A percentile compares a stretch with the other conserved stretches of the same genome.
phyloP scores from a whole-genome alignment of 2,888 invertebrate species.

The Ophioninae sp. region DNA sequence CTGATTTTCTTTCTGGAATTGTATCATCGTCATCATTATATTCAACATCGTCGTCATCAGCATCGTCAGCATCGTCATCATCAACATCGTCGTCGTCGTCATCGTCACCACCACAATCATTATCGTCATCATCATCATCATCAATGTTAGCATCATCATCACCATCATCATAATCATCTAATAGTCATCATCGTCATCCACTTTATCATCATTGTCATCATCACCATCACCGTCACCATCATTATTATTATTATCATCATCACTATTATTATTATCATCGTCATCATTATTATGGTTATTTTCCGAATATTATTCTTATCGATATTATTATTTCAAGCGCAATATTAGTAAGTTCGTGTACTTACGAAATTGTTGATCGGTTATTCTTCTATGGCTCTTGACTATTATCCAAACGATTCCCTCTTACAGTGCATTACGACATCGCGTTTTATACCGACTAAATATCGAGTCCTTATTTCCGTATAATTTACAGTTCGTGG shows the following conservation, averaged over 20 bases:
- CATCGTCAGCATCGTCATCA: no score
- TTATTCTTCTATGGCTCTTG: constrained; percentile 66
- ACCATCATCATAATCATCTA: no score
- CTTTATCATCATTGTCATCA: neutral
- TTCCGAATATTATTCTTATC: constrained; percentile 6
- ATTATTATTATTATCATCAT: neutral
- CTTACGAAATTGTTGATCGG: constrained; percentile 64
- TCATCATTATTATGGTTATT: neutral
- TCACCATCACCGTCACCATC: neutral
- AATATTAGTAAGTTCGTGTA: constrained; percentile 41
- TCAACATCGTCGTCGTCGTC: no score
- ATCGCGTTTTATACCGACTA: constrained; percentile 59
- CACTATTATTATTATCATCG: neutral
- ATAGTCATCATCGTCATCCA: neutral
- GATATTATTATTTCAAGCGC: constrained; percentile 30
- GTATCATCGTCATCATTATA: constrained; percentile 9
- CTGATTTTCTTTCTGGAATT: constrained; percentile 1
- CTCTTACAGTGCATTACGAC: constrained; percentile 61
- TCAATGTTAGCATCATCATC: no score
- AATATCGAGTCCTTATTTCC: constrained; percentile 51
- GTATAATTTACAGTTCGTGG: constrained; percentile 70
- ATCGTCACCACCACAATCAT: no score
- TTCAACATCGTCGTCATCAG: neutral
- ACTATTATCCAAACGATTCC: constrained; percentile 63
- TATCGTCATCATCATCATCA: no score